Evolutionary conservation across 2,113 vertebrate species (phyloP).

Genomic region (Alligator mississippiensis): DNA sequence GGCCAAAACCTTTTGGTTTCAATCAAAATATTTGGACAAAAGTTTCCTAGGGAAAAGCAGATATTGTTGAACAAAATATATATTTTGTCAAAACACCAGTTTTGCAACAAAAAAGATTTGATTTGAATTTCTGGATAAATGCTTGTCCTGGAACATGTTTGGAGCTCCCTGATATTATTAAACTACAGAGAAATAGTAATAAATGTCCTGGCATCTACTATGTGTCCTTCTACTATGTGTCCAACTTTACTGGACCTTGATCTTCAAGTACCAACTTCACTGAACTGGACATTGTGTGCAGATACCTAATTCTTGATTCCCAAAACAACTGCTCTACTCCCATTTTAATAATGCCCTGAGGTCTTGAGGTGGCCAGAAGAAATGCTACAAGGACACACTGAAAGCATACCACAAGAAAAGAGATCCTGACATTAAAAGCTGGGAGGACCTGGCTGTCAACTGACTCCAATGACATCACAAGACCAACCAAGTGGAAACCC

Average conservation of each 20-base stretch:
- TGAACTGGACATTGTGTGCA: too few relatives aligned
- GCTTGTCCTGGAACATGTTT: not conserved
- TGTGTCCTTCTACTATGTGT: not conserved
- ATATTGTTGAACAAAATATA: not conserved
- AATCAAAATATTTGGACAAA: not conserved
- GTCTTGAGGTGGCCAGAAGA: too few relatives aligned
- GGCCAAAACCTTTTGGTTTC: not conserved
- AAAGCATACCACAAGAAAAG: too few relatives aligned
- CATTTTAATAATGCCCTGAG: too few relatives aligned
- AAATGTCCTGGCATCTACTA: not conserved
- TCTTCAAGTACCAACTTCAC: not conserved
- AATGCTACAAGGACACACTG: too few relatives aligned
- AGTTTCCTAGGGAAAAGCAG: not conserved
- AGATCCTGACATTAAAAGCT: too few relatives aligned
- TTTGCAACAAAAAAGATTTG: not conserved
- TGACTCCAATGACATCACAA: too few relatives aligned
- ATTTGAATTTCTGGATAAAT: not conserved
- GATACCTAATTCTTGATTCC: too few relatives aligned
- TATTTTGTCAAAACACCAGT: not conserved
- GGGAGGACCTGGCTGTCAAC: too few relatives aligned
- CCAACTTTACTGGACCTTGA: not conserved
- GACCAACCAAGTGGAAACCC: too few relatives aligned
- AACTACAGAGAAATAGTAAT: not conserved
- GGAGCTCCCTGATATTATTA: not conserved
- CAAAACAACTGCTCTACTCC: too few relatives aligned